Evolutionary conservation across 2,113 vertebrate genomes (phyloP).

Genomic region (Anguilla japonica): DNA sequence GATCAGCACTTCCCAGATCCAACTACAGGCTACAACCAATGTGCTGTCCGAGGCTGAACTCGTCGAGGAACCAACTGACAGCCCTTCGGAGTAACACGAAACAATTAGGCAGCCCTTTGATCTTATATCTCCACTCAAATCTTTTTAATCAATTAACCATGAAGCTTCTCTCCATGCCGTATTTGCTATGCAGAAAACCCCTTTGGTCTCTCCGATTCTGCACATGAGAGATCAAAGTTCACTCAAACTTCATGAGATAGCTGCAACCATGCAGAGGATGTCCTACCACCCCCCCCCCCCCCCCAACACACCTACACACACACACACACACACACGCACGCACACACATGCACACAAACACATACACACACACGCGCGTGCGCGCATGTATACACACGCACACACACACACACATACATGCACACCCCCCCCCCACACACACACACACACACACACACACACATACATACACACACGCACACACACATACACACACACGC

Average conservation of each 20-base stretch:
- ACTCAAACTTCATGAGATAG: conserved; percentile 50
- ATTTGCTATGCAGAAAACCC: conserved; percentile 69
- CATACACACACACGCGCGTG: background rate
- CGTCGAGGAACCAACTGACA: conserved; percentile 61
- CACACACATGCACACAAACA: background rate
- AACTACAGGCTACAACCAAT: conserved; percentile 44
- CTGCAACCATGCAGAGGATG: conserved; percentile 14
- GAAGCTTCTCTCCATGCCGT: conserved; percentile 69
- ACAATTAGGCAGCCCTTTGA: conserved; percentile 73
- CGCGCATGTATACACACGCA: background rate
- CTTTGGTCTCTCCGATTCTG: conserved; percentile 68
- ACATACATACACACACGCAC: background rate
- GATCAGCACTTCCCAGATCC: conserved; percentile 36
- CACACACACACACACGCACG: background rate
- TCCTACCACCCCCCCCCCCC: background rate
- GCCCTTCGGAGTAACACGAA: conserved; percentile 70
- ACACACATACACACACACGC: background rate
- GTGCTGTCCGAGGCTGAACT: conserved; percentile 65
- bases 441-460: background rate
- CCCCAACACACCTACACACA: background rate
- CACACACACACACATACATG: background rate
- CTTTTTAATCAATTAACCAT: conserved; percentile 83
- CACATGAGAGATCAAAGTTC: conserved; percentile 76
- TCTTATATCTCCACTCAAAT: conserved; percentile 73
- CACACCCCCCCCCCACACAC: background rate